Base-by-base conservation (phyloP, 2,888 invertebrate species). In the Cerceris rybyensis region DNA sequence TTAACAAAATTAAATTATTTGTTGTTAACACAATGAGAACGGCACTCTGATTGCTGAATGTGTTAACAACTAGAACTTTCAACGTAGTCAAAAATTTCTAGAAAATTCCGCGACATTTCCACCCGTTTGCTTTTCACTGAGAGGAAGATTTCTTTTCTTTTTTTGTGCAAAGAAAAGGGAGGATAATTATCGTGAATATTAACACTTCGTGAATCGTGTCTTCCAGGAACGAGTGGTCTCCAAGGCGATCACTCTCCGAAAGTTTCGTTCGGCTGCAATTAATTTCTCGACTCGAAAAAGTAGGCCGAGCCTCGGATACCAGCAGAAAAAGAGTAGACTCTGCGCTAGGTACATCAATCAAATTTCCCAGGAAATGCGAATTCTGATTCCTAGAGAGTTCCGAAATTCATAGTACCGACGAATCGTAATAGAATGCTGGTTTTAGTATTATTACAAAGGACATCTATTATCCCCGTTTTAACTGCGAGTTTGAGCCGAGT, bases 251-350 rank as follows among this genome's bases (percentile, higher is more conserved):
- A n/a, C 49, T 17, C 17, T 28, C 41, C 46, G 52, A 61, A 67
- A 57, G 55, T 61, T 54, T 61, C 67, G 58, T 64, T 59, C 63
- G 57, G 17, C 9, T 14, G 46, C 70, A 70, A 78, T 76, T 76
- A 67, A 70, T 76, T 70, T 66, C 58, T 14, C 8, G 58, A 16
- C 39, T n/a, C 50, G 54, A 57, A 41, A 28, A 70, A 70, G 66
- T 61, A 46, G 60, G 42, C n/a, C 65, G 28, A 2, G 0, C 41
- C 2, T 52, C 9, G 17, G 42, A 41, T 58, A 11, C 52, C 58
- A 13, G 11, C 14, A 39, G 60, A 74, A 69, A 69, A 60, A 60
- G 64, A 42, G 61, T 49, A 46, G 41, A 46, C 39, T 16, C 14
- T 17, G 9, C 13, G 14, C 41, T 16, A 7, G 63, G 14, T 42